A percentile compares a stretch with the other conserved stretches of the same genome.
Evolutionary conservation across 2,888 invertebrate genomes (phyloP).

Genomic region (Drosophila meridiana): DNA sequence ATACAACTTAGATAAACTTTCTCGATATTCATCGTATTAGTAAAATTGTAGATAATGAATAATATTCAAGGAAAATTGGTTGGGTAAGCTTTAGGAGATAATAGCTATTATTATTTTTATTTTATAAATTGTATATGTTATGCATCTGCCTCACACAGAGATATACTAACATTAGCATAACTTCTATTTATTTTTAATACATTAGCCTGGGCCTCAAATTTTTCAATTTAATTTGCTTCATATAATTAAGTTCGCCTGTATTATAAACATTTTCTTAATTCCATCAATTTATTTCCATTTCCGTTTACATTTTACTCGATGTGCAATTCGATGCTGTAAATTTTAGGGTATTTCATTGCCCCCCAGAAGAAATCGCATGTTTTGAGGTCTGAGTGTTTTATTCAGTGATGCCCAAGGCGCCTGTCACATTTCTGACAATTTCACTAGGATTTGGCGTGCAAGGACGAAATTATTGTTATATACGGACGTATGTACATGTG

Average conservation of each 20-base stretch:
- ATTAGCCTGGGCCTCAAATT: too few species aligned
- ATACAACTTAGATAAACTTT: too few species aligned
- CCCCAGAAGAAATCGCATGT: slow-evolving; percentile 1
- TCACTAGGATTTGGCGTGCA: slow-evolving; percentile 43
- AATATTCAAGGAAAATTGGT: too few species aligned
- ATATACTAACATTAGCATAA: too few species aligned
- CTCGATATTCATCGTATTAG: too few species aligned
- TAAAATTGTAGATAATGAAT: too few species aligned
- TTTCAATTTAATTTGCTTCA: too few species aligned
- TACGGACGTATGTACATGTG: not conserved
- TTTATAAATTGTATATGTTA: too few species aligned
- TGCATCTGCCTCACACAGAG: not conserved
- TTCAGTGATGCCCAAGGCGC: slow-evolving; percentile 16
- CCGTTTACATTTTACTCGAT: not conserved
- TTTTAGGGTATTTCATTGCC: slow-evolving; percentile 1
- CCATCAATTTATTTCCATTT: not conserved
- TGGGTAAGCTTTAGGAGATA: too few species aligned
- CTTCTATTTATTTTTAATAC: too few species aligned
- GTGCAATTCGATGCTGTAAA: not conserved
- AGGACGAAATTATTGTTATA: slow-evolving; percentile 37
- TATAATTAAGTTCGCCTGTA: too few species aligned
- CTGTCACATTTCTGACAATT: slow-evolving; percentile 34
- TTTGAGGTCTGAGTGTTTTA: not conserved
- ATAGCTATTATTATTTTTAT: too few species aligned
- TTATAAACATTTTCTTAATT: not conserved